phyloP scores from a whole-genome alignment of 2,888 invertebrate species.

The Rhingia campestris region DNA sequence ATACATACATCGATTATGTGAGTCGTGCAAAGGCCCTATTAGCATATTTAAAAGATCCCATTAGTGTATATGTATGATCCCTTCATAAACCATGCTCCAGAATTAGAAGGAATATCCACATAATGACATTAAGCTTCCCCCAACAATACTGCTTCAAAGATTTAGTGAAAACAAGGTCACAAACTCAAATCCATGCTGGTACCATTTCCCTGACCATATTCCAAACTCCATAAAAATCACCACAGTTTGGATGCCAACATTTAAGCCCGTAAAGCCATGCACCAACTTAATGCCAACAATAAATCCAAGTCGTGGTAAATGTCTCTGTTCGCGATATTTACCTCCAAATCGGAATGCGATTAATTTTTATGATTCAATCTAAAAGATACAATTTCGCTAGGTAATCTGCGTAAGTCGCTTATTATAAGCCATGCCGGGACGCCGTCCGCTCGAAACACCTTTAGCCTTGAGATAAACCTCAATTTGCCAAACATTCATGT shows the following conservation, averaged over 20 bases:
- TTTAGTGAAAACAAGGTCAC: too few relatives aligned
- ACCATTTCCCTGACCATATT: background rate
- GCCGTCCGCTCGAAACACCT: constrained; percentile 41
- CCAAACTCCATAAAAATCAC: constrained; percentile 7
- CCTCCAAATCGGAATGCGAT: constrained; percentile 56
- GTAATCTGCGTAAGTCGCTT: constrained; percentile 13
- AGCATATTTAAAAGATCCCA: too few relatives aligned
- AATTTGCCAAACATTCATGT: constrained; percentile 60
- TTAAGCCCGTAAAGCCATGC: background rate
- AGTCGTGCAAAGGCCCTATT: too few relatives aligned
- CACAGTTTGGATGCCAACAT: constrained; percentile 11
- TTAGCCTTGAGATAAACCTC: constrained; percentile 62
- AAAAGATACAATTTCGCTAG: constrained; percentile 35
- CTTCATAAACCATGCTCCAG: too few relatives aligned
- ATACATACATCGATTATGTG: too few relatives aligned
- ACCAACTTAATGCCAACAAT: constrained; percentile 15
- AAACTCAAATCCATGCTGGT: too few relatives aligned
- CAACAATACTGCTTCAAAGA: too few relatives aligned
- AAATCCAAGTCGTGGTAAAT: constrained; percentile 39
- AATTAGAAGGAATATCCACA: too few relatives aligned
- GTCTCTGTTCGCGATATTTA: constrained; percentile 42
- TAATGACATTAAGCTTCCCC: too few relatives aligned
- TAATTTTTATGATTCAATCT: constrained; percentile 64
- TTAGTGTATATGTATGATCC: too few relatives aligned
- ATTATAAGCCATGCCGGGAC: constrained; percentile 10